phyloP scores from a whole-genome alignment of 2,113 vertebrate species.

The Percina caprodes region DNA sequence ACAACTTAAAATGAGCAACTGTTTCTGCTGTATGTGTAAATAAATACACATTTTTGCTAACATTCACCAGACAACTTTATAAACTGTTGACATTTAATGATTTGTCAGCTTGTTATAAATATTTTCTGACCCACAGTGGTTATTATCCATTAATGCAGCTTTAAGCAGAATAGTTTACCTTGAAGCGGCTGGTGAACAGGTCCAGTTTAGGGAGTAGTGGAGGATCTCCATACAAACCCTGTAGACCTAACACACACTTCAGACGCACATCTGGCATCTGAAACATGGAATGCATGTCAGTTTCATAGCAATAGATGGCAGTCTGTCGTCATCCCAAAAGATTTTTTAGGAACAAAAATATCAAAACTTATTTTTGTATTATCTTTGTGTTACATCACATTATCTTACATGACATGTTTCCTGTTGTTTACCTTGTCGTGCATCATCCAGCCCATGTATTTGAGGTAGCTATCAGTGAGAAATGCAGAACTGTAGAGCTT shows the following conservation, averaged over 20 bases:
- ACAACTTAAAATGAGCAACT: neutral
- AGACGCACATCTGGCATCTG: conserved; percentile 91
- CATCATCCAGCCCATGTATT: conserved; percentile 94
- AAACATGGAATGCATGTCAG: conserved; percentile 24
- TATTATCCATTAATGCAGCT: neutral
- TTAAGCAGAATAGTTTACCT: conserved; percentile 78
- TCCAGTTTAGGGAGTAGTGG: conserved; percentile 87
- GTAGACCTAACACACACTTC: conserved; percentile 88
- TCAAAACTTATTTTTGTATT: too few species aligned
- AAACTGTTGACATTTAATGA: neutral
- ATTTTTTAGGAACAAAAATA: neutral
- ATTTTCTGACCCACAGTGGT: neutral
- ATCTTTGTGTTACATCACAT: neutral
- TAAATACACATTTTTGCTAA: too few species aligned
- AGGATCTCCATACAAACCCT: conserved; percentile 87
- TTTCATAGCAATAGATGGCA: neutral
- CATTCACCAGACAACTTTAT: neutral
- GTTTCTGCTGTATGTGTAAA: neutral
- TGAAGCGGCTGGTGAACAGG: conserved; percentile 92
- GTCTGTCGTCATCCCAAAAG: neutral
- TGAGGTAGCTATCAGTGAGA: conserved; percentile 91
- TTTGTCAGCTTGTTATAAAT: neutral
- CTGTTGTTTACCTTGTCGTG: conserved; percentile 86
- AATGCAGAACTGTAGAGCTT: conserved; percentile 87
- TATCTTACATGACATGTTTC: too few species aligned